Evolutionary conservation across 2,888 invertebrate species (phyloP), one percentile per base, ranked within the genome.

Genomic region (Craniophora ligustri): DNA sequence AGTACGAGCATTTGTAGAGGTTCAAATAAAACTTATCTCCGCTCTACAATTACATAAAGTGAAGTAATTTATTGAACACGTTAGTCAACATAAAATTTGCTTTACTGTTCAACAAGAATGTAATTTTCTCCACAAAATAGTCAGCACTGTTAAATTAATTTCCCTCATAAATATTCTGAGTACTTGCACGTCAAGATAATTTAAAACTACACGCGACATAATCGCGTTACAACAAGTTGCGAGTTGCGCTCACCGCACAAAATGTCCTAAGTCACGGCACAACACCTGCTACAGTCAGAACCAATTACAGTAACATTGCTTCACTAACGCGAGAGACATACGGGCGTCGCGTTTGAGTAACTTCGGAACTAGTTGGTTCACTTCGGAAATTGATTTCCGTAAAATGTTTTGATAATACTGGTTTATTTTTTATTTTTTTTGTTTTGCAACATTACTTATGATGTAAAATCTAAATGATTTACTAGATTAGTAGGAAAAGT

Each of bases 221-320:
- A 67, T 71, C 42, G 47, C 38, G 55, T 66, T 62, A 71, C 65
- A 55, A 57, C 67, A 64, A 72, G 66, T 64, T 53, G 47, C 8
- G 61, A 70, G 56, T 58, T 56, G 18, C 40, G 68, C 53, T 72
- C 66, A 65, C 71, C 64, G 63, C 67, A 61, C 60, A 56, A 67
- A 79, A 82, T 75, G 67, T 69, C 78, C 82, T 86, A 84, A 86
- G 84, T 87, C 87, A 84, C 79, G 66, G 72, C 76, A 73, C 78
- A 75, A 75, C 91, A 92, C 91, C 91, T 91, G 91, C 83, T 86
- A 81, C 84, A 82, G 82, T 87, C 84, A 72, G 70, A 86, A 88
- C 86, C 88, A 88, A 89, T 88, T 89, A 88, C 82, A 80, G 78
- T 81, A 58, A 64, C 74, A 69, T 60, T 64, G 64, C 64, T 67